These are phyloP conservation scores for Yasuhikotakia modesta DNA, from an alignment of 2,797 vertebrate genomes.

Conservation along the genomic window DNA sequence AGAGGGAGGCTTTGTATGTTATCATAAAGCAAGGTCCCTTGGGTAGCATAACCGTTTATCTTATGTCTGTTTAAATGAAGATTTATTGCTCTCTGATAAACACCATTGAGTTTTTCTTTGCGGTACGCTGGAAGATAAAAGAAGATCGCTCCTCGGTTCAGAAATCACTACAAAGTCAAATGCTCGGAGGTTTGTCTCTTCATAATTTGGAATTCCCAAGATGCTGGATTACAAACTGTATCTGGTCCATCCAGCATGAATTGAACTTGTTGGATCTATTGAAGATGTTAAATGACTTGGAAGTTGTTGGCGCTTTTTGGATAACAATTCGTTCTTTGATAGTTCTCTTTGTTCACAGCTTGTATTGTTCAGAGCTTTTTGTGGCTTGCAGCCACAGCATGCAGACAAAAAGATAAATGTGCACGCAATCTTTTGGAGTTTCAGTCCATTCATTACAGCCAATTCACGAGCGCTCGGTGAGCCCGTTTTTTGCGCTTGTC, in stretches of 20 bases:
- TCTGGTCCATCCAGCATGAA: slow-evolving; percentile 36
- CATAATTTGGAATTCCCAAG: slow-evolving; percentile 31
- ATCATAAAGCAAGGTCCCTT: slow-evolving; percentile 38
- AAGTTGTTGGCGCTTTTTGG: slow-evolving; percentile 51
- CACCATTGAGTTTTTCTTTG: slow-evolving; percentile 46
- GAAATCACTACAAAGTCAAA: slow-evolving; percentile 36
- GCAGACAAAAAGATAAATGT: slow-evolving; percentile 57
- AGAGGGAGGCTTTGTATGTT: slow-evolving; percentile 36
- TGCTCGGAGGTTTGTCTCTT: slow-evolving; percentile 31
- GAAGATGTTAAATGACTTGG: slow-evolving; percentile 54
- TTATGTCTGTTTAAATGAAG: slow-evolving; percentile 45
- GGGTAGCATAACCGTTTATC: slow-evolving; percentile 36
- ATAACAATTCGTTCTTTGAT: slow-evolving; percentile 57
- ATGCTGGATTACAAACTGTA: slow-evolving; percentile 19
- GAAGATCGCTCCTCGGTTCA: slow-evolving; percentile 11
- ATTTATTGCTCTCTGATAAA: slow-evolving; percentile 44
- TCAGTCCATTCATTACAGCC: slow-evolving; percentile 52
- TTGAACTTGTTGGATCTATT: slow-evolving; percentile 40
- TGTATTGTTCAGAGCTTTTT: slow-evolving; percentile 52
- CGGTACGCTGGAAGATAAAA: slow-evolving; percentile 39
- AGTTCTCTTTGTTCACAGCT: slow-evolving; percentile 52
- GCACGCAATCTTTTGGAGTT: slow-evolving; percentile 46
- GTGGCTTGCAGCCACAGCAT: slow-evolving; percentile 41
- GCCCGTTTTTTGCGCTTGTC: slow-evolving; percentile 40
- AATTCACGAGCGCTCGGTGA: slow-evolving; percentile 32